These are phyloP conservation scores for Pelobates cultripes DNA, from an alignment of 2,797 vertebrate species.

Conservation along the genomic window DNA sequence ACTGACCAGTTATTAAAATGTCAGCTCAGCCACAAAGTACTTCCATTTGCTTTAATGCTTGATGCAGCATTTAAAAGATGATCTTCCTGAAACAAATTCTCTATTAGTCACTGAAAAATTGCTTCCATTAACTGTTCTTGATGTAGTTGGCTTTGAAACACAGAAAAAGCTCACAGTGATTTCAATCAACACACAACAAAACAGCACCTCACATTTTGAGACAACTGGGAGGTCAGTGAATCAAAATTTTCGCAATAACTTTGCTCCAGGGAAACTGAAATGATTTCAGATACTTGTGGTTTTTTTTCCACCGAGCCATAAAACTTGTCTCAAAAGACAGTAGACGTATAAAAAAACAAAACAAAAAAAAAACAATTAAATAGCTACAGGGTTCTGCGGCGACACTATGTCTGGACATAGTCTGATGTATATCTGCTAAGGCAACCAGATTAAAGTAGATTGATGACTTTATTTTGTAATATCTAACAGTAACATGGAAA, in stretches of 20 bases:
- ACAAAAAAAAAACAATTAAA: conserved; percentile 30
- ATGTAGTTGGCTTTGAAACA: conserved; percentile 37
- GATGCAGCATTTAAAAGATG: conserved; percentile 51
- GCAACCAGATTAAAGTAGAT: conserved; percentile 2
- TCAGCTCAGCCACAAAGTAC: conserved; percentile 57
- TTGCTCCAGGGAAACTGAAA: conserved; percentile 45
- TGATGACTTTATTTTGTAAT: not conserved
- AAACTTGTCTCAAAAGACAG: conserved; percentile 32
- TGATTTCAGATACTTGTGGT: conserved; percentile 31
- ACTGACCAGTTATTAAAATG: conserved; percentile 64
- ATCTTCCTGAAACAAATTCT: conserved; percentile 38
- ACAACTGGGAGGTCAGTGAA: conserved; percentile 44
- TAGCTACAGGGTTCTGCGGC: conserved; percentile 21
- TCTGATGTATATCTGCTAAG: conserved; percentile 16
- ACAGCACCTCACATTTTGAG: conserved; percentile 17
- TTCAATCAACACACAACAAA: conserved; percentile 40
- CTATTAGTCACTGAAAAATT: conserved; percentile 44
- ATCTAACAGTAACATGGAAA: not conserved
- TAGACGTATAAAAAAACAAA: conserved; percentile 25
- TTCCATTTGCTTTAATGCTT: conserved; percentile 52
- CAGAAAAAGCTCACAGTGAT: conserved; percentile 33
- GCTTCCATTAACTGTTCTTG: conserved; percentile 47
- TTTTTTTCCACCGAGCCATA: conserved; percentile 38
- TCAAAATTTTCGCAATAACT: conserved; percentile 37
- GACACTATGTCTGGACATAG: conserved; percentile 15